A percentile compares a stretch with the other conserved stretches of the same genome.
These are phyloP conservation scores for Lordiphosa mommai DNA, from an alignment of 1,140 invertebrate genomes.

Conservation along the genomic window DNA sequence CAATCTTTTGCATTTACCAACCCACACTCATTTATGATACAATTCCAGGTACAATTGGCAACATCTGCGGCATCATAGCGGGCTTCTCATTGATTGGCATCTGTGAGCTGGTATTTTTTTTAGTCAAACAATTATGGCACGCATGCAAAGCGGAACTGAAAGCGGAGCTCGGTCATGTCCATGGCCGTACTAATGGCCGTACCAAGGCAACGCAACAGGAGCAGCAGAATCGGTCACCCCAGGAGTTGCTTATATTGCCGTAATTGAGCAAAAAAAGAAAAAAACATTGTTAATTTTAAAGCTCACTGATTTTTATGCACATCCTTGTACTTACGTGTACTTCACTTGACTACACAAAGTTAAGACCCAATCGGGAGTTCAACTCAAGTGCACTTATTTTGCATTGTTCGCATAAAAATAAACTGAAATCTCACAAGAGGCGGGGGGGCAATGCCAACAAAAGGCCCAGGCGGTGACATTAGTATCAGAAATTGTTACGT, in stretches of 20 bases:
- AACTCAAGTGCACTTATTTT: slow-evolving; percentile 73
- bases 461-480: slow-evolving; percentile 66
- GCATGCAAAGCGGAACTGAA: slow-evolving; percentile 53
- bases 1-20: slow-evolving; percentile 24
- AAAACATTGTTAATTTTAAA: slow-evolving; percentile 67
- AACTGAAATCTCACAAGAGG: slow-evolving; percentile 42
- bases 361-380: slow-evolving; percentile 16
- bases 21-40: slow-evolving; percentile 14
- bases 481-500: slow-evolving; percentile 37
- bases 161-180: slow-evolving; percentile 31
- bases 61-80: slow-evolving; percentile 75
- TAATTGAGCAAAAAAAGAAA: slow-evolving; percentile 46
- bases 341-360: neutral
- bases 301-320: slow-evolving; percentile 75
- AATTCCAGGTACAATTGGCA: slow-evolving; percentile 70
- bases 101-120: slow-evolving; percentile 73
- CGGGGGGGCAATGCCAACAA: slow-evolving; percentile 23
- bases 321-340: slow-evolving; percentile 15
- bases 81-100: slow-evolving; percentile 78
- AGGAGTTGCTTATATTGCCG: slow-evolving; percentile 48
- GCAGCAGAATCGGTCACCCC: slow-evolving; percentile 14
- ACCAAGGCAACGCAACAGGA: slow-evolving; percentile 39
- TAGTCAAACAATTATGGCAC: slow-evolving; percentile 73
- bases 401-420: slow-evolving; percentile 74
- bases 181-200: slow-evolving; percentile 13